A percentile compares a stretch with the other conserved stretches of the same genome.
Conservation (phyloP, 1,140 invertebrate species). For the Ceratosolen fusciceps region DNA sequence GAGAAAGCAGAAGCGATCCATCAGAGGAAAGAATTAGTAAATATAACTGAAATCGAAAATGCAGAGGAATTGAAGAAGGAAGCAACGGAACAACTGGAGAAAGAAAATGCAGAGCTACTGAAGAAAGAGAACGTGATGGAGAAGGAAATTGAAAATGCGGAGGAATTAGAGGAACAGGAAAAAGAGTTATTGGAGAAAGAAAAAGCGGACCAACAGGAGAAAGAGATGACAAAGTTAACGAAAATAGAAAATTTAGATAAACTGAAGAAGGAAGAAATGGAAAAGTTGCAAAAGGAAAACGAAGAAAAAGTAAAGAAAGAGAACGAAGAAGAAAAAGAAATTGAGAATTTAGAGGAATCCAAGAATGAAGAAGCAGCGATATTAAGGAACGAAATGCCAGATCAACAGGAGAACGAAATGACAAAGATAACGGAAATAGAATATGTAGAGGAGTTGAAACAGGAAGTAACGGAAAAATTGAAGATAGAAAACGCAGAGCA, state of each 20-base stretch:
- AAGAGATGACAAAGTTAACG: background rate
- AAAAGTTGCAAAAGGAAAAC: conserved; percentile 35
- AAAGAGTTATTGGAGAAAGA: background rate
- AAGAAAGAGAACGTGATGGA: background rate
- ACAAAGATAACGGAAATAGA: conserved; percentile 34
- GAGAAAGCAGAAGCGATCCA: conserved; percentile 19
- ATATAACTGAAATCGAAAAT: conserved; percentile 44
- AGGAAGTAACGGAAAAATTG: background rate
- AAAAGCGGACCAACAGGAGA: conserved; percentile 7
- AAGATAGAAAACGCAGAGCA: conserved; percentile 37
- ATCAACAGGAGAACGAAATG: conserved; percentile 45
- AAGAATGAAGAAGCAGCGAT: conserved; percentile 25
- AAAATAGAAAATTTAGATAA: background rate
- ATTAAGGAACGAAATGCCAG: conserved; percentile 20
- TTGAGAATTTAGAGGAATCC: conserved; percentile 7
- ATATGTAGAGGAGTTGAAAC: background rate
- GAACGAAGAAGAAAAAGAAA: conserved; percentile 46
- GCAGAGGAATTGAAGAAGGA: conserved; percentile 41
- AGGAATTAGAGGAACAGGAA: conserved; percentile 43
- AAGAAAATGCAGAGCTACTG: background rate
- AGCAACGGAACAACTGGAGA: conserved; percentile 37
- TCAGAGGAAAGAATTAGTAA: conserved; percentile 38
- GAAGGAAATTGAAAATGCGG: conserved; percentile 43
- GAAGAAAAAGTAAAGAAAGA: conserved; percentile 43
- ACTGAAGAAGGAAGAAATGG: background rate